Evolutionary conservation across 2,888 invertebrate species (phyloP), one percentile per base, ranked within the genome.

Genomic region (Amphipoea lucens): DNA sequence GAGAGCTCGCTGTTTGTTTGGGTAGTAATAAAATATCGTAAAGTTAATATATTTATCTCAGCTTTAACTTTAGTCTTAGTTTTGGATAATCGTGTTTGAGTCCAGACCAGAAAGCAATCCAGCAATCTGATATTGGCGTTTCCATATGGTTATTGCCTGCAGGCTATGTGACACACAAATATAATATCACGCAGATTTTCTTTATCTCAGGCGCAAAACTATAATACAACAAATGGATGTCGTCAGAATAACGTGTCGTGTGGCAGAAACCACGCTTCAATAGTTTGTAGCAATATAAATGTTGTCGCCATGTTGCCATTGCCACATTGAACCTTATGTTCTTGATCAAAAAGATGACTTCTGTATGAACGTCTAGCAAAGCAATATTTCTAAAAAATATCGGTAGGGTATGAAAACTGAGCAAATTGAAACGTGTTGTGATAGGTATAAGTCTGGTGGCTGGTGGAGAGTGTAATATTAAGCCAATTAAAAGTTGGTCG

Each of bases 401-500:
- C 23, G 40, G 42, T 67, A 54, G n/a, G 5, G 14, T 76, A 51
- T 51, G 17, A 74, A 63, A 51, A 45, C 7, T 40, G 36, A 62
- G 54, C 57, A 63, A 70, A 74, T 80, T 74, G 74, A 77, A 85
- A 65, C 63, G 40, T 76, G 85, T 75, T 20, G 71, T 71, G 67
- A 36, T 11, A 42, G 11, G 45, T 45, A 51, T 17, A 17, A 45
- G 40, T 40, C 42, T 40, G 14, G 45, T 7, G 36, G n/a, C 20
- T 7, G 20, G 48, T 17, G 71, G 70, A 12, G 45, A 23, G 62
- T 40, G 60, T 54, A 54, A 72, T 70, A 81, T 86, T 78, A 76
- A 82, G 74, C 76, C 87, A 86, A 85, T 85, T 85, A 79, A 86
- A 85, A 85, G 83, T 86, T 79, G 17, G 6, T 63, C 40, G 51